Evolutionary conservation across 2,113 vertebrate species (phyloP).

Genomic region (Megaceryle torquata): DNA sequence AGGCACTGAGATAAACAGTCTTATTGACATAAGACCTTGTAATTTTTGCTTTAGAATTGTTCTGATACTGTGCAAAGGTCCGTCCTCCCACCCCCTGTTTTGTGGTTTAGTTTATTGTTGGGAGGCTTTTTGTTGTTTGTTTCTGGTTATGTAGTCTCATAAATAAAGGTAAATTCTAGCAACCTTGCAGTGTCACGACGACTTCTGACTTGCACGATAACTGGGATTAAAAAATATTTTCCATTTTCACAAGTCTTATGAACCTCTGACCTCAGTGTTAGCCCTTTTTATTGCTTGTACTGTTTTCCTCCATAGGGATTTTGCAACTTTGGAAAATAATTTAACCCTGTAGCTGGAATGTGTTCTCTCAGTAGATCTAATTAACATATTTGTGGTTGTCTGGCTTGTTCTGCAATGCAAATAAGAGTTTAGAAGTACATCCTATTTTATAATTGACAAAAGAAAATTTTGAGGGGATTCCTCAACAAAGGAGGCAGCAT

Average conservation of each 20-base stretch:
- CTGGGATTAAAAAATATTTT: neutral
- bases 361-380: neutral
- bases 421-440: neutral
- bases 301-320: neutral
- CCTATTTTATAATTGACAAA: neutral
- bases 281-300: neutral
- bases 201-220: neutral
- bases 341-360: neutral
- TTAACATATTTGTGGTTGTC: neutral
- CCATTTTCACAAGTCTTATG: neutral
- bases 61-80: neutral
- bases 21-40: neutral
- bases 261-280: neutral
- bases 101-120: neutral
- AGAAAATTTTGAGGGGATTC: neutral
- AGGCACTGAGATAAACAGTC: neutral
- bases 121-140: neutral
- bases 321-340: neutral
- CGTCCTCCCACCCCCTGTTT: too few relatives aligned
- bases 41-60: neutral
- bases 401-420: slow-evolving; percentile 1
- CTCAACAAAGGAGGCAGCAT: neutral
- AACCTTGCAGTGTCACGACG: neutral
- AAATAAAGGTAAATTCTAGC: neutral
- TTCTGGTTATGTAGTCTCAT: neutral